Conservation (phyloP, 2,113 vertebrate species). For the Ahaetulla prasina region DNA sequence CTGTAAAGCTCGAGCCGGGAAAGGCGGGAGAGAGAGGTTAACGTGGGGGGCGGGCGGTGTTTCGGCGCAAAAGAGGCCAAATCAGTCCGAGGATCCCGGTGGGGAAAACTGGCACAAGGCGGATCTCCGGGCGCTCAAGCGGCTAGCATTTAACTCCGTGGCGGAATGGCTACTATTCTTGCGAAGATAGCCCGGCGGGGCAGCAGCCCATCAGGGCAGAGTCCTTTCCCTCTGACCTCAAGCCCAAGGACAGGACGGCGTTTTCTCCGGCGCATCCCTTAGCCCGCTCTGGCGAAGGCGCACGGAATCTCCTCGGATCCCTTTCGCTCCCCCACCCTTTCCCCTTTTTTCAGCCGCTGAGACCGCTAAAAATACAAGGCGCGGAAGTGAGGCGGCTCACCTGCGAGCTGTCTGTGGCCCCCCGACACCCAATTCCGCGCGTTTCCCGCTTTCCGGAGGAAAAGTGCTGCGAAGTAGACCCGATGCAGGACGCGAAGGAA, state of each 20-base stretch:
- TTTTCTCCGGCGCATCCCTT: slow-evolving; percentile 24
- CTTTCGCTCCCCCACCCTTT: background rate
- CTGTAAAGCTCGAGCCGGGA: background rate
- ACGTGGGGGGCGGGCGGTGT: too few species aligned
- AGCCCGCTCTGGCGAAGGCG: background rate
- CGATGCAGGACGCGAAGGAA: too few species aligned
- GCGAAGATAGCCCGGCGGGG: background rate
- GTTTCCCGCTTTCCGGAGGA: slow-evolving; percentile 14
- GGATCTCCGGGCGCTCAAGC: background rate
- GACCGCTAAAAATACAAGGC: background rate
- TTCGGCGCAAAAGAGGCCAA: background rate
- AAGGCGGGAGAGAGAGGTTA: background rate
- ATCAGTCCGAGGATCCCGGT: background rate
- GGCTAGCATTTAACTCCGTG: background rate
- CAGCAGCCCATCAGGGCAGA: background rate
- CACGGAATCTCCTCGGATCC: background rate
- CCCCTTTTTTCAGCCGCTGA: background rate
- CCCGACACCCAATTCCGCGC: background rate
- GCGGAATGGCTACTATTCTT: background rate
- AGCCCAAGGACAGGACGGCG: slow-evolving; percentile 66
- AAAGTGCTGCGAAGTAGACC: background rate
- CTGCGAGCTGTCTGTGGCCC: slow-evolving; percentile 29
- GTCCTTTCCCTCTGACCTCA: slow-evolving; percentile 61
- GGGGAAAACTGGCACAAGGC: background rate
- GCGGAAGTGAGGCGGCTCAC: slow-evolving; percentile 51